Percentiles rank a stretch among this genome's conserved stretches.
Conservation (phyloP, 2,113 vertebrate species). For the Ailurus styani region DNA sequence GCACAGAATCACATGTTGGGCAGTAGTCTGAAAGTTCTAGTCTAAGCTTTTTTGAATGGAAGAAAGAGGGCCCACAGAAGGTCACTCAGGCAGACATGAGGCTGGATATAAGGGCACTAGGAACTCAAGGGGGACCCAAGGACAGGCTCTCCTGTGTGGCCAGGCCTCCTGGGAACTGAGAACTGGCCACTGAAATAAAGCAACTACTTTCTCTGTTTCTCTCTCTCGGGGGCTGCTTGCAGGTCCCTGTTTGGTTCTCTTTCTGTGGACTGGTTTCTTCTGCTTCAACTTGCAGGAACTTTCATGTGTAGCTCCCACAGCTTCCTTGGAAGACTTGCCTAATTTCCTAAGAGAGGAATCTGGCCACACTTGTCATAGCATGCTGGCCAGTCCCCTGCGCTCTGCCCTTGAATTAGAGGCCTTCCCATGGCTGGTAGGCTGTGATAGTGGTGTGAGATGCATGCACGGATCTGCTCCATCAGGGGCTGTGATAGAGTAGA, state of each 20-base stretch:
- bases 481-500: neutral
- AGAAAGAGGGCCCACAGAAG: neutral
- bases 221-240: neutral
- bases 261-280: neutral
- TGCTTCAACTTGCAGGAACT: neutral
- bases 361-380: neutral
- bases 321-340: neutral
- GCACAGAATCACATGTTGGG: neutral
- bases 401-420: neutral
- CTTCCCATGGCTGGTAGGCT: neutral
- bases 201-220: neutral
- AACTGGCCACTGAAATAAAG: neutral
- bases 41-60: neutral
- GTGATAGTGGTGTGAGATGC: neutral
- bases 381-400: neutral
- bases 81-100: neutral
- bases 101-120: neutral
- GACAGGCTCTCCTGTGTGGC: neutral
- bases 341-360: neutral
- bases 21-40: neutral
- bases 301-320: neutral
- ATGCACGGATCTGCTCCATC: neutral
- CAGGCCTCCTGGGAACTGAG: neutral
- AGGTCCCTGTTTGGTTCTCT: neutral
- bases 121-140: neutral